Evolutionary conservation across 2,888 invertebrate genomes (phyloP).

Genomic region (Deilephila porcellus): DNA sequence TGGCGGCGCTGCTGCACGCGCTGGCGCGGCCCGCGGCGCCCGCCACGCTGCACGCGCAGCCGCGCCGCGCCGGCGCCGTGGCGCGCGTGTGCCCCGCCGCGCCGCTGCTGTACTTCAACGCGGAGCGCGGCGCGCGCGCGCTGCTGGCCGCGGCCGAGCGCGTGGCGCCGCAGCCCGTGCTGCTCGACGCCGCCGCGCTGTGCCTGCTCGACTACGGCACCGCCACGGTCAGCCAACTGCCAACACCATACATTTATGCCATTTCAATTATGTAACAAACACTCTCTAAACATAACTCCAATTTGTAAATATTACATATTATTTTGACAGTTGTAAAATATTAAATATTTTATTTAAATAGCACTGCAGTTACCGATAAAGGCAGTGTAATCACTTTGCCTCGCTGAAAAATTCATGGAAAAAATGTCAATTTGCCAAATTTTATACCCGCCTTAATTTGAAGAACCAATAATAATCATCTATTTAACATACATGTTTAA

Average conservation of each 20-base stretch:
- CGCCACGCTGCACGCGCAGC: conserved; percentile 70
- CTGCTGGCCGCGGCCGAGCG: conserved; percentile 78
- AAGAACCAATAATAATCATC: too few species aligned
- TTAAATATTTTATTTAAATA: background rate
- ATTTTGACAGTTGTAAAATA: too few species aligned
- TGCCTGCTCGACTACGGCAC: conserved; percentile 86
- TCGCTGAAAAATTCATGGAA: too few species aligned
- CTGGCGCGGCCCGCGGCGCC: conserved; percentile 86
- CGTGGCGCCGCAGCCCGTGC: conserved; percentile 70
- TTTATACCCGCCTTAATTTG: too few species aligned
- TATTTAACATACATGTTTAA: too few species aligned
- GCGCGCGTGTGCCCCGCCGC: conserved; percentile 84
- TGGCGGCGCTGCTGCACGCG: conserved; percentile 86
- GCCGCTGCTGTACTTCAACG: conserved; percentile 89
- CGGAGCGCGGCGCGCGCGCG: conserved; percentile 86
- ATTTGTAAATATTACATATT: too few species aligned
- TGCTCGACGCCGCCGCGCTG: conserved; percentile 87
- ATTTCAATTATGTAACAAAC: too few species aligned
- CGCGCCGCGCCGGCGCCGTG: conserved; percentile 37
- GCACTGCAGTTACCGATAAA: too few species aligned
- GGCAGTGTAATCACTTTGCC: too few species aligned
- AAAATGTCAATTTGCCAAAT: too few species aligned
- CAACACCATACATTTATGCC: too few species aligned
- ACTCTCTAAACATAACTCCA: too few species aligned
- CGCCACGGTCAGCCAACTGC: conserved; percentile 39